Percentiles rank a stretch among this genome's conserved stretches.
phyloP scores from a whole-genome alignment of 2,797 vertebrate species.

The Paguma larvata region DNA sequence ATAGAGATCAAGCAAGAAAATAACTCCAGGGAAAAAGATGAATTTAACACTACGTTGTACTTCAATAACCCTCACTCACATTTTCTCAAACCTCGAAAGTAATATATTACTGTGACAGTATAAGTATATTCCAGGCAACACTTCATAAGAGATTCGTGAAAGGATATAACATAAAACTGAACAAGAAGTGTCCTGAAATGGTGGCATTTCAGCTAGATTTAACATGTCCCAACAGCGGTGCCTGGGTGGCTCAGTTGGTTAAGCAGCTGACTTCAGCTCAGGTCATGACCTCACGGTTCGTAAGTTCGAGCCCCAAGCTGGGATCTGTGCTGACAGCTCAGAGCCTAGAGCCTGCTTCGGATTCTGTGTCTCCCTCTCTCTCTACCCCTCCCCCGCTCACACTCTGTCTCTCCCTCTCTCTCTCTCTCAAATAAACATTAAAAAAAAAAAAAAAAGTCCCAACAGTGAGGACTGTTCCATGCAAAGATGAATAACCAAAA shows the following conservation, averaged over 20 bases:
- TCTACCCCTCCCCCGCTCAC: no score
- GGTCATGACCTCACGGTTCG: no score
- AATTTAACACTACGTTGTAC: background rate
- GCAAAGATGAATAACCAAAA: background rate
- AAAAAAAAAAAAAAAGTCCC: background rate
- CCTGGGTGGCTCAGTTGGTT: no score
- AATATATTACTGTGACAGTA: background rate
- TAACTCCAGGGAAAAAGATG: background rate
- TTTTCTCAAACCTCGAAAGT: slow-evolving; percentile 33
- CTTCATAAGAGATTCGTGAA: background rate
- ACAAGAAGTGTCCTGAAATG: background rate
- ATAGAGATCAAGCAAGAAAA: background rate
- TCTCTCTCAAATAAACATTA: no score
- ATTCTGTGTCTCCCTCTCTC: no score
- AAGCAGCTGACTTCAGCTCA: no score
- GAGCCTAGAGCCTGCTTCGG: no score
- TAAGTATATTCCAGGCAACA: background rate
- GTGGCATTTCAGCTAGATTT: background rate
- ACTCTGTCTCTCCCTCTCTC: no score
- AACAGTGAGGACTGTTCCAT: background rate
- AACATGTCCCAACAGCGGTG: background rate
- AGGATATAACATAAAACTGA: background rate
- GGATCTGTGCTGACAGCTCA: no score
- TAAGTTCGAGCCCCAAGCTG: no score
- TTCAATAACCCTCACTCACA: background rate